A percentile compares a stretch with the other conserved stretches of the same genome.
Evolutionary conservation across 2,797 vertebrate genomes (phyloP).

Genomic region (Distichodus sexfasciatus): DNA sequence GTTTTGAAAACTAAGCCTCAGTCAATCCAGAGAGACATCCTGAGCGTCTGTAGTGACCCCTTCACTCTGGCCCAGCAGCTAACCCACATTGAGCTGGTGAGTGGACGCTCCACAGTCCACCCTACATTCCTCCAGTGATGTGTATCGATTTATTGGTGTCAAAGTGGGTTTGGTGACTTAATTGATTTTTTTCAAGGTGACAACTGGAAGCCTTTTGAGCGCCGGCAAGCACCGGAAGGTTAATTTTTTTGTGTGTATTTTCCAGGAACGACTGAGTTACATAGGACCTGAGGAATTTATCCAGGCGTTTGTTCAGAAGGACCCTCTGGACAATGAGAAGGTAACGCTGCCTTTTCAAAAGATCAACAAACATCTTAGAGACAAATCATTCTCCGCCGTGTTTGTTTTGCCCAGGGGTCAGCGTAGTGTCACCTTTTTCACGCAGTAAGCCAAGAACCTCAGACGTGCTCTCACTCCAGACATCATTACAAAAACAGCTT

Average conservation of each 20-base stretch:
- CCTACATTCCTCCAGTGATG: constrained; percentile 6
- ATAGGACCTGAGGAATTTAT: constrained; percentile 96
- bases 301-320: constrained; percentile 90
- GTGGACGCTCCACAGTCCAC: constrained; percentile 27
- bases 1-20: constrained; percentile 88
- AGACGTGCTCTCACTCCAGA: constrained; percentile 25
- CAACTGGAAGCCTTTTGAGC: constrained; percentile 9
- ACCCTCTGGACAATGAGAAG: constrained; percentile 87
- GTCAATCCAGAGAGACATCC: constrained; percentile 84
- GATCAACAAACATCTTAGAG: constrained; percentile 7
- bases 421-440: constrained; percentile 46
- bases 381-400: constrained; percentile 51
- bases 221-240: background rate
- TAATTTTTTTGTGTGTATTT: constrained; percentile 7
- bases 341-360: constrained; percentile 68
- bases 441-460: constrained; percentile 35
- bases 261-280: constrained; percentile 91
- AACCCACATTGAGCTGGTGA: constrained; percentile 93
- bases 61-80: constrained; percentile 92
- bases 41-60: constrained; percentile 87
- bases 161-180: constrained; percentile 7
- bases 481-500: constrained; percentile 45
- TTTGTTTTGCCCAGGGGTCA: constrained; percentile 45
- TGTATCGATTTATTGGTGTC: background rate
- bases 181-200: constrained; percentile 32